Evolutionary conservation across 2,797 vertebrate species (phyloP), one percentile per base, ranked within the genome.

Genomic region (Tamandua tetradactyla): DNA sequence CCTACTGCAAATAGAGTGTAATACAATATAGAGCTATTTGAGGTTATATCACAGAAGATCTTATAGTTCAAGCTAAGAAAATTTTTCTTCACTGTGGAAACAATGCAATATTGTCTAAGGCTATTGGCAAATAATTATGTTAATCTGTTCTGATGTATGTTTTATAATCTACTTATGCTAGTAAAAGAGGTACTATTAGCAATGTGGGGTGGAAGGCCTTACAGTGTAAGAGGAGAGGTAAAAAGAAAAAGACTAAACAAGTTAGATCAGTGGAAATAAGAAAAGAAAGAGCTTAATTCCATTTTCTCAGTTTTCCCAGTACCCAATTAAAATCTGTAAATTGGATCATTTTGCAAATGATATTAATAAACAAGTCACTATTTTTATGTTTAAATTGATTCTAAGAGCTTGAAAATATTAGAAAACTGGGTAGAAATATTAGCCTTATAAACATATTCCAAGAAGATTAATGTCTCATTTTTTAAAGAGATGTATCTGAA

Each of bases 401-500:
- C 32, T 22, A 80, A n/a, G 55, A 64, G 4, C 14, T 18, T 88
- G 35, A 35, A 87, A 92, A 71, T 40, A 47, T 68, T 49, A 75
- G 78, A 49, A 15, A 84, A 69, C 37, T 10, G 7, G 66, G 17
- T 55, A 64, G 49, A 59, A 78, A 20, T 72, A 80, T 69, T 68
- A 57, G 52, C 75, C 3, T 80, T 25, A 11, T 76, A 72, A 18
- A 55, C 52, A 22, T 32, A 25, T 61, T 30, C 52, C 49, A 83
- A 89, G 62, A 32, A 91, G 35, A 94, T 61, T 17, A 82, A 69
- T 79, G 68, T 40, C 57, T 17, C 14, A 27, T 92, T 92, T 25
- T 81, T 87, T 85, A 90, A 87, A 88, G 4, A 75, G 68, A 87
- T 88, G 25, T 42, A 75, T 44, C 44, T 91, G 35, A 64, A 84